A percentile compares a stretch with the other conserved stretches of the same genome.
These are phyloP conservation scores for Lepidurus packardi DNA, from an alignment of 1,140 invertebrate species.

Conservation along the genomic window DNA sequence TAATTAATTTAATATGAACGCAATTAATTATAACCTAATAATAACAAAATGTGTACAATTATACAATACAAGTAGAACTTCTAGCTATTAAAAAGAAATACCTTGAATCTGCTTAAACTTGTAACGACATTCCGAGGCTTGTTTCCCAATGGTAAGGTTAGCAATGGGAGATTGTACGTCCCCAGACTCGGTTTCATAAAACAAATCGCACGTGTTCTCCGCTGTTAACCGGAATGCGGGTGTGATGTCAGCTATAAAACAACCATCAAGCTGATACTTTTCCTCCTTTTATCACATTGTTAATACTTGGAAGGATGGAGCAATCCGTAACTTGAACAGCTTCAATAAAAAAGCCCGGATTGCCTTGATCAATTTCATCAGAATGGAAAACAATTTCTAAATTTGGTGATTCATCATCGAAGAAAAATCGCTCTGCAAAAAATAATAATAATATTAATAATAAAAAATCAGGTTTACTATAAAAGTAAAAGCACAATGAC, in stretches of 20 bases:
- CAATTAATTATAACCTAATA: too few species aligned
- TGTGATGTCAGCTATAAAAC: conserved; percentile 8
- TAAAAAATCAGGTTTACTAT: neutral
- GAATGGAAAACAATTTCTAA: conserved; percentile 24
- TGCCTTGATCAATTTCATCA: conserved; percentile 6
- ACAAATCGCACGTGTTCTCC: conserved; percentile 12
- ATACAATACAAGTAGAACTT: too few species aligned
- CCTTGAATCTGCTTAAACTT: conserved; percentile 9
- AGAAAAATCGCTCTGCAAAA: conserved; percentile 13
- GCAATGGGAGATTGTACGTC: neutral
- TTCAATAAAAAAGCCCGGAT: conserved; percentile 28
- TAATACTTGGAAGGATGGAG: neutral
- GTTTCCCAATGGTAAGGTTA: neutral
- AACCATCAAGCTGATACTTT: neutral
- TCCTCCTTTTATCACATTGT: neutral
- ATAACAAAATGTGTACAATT: too few species aligned
- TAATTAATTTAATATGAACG: too few species aligned
- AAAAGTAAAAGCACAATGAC: neutral
- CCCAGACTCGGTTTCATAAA: neutral
- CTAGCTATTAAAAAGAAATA: neutral
- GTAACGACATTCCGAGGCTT: neutral
- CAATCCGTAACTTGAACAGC: conserved; percentile 31
- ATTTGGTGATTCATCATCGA: neutral
- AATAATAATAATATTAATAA: neutral
- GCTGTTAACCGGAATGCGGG: conserved; percentile 11